A percentile compares a stretch with the other conserved stretches of the same genome.
These are phyloP conservation scores for Oxytorus armatus DNA, from an alignment of 2,888 invertebrate genomes.

Conservation along the genomic window DNA sequence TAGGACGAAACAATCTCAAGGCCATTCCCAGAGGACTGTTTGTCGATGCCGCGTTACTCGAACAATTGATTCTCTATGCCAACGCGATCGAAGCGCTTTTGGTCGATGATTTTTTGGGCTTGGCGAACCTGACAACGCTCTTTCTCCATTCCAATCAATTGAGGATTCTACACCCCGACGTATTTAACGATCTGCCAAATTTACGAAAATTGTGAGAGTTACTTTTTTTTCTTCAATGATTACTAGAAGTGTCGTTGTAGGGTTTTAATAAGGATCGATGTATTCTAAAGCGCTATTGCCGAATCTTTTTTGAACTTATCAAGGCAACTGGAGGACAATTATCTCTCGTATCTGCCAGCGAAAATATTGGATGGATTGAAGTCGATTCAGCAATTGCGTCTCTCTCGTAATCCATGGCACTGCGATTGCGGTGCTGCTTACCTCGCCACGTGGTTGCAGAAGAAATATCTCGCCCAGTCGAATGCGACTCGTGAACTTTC, in stretches of 20 bases:
- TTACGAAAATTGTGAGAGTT: conserved; percentile 89
- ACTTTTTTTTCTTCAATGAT: neutral
- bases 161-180: conserved; percentile 87
- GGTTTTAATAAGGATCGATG: neutral
- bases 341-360: conserved; percentile 89
- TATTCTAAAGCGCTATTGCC: no score
- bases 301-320: conserved; percentile 72
- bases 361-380: conserved; percentile 88
- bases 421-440: conserved; percentile 92
- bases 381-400: conserved; percentile 88
- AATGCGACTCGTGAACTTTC: conserved; percentile 59
- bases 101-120: conserved; percentile 87
- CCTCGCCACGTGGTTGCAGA: conserved; percentile 87
- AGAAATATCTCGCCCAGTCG: conserved; percentile 69
- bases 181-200: conserved; percentile 88
- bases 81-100: conserved; percentile 89
- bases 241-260: neutral
- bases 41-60: conserved; percentile 86
- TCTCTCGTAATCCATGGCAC: conserved; percentile 92
- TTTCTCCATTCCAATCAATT: conserved; percentile 90
- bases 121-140: conserved; percentile 88
- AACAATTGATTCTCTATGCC: conserved; percentile 89
- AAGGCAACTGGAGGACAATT: conserved; percentile 91
- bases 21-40: conserved; percentile 87
- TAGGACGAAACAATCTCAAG: conserved; percentile 89